Conservation (phyloP, 1,140 invertebrate species). For the Drosophila repletoides region DNA sequence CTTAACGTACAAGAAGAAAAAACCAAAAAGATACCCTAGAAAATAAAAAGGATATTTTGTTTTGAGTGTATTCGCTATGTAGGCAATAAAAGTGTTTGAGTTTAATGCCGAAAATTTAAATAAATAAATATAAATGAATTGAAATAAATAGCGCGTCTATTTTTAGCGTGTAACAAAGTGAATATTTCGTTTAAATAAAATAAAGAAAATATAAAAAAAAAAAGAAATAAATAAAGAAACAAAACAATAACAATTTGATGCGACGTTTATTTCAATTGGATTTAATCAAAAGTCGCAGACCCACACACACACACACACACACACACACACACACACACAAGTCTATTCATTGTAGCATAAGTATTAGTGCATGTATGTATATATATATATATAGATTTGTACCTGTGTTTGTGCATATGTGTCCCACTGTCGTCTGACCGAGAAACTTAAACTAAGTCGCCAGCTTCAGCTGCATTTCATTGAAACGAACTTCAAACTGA, state of each 20-base stretch:
- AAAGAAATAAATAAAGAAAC: slow-evolving; percentile 2
- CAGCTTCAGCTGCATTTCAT: slow-evolving; percentile 46
- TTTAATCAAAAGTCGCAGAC: slow-evolving; percentile 80
- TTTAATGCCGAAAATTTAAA: too few species aligned
- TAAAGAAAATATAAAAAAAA: slow-evolving; percentile 4
- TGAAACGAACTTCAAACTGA: slow-evolving; percentile 75
- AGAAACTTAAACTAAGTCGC: slow-evolving; percentile 65
- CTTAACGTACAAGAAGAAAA: neutral
- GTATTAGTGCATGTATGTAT: slow-evolving; percentile 23
- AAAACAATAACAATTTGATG: slow-evolving; percentile 36
- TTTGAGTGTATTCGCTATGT: neutral
- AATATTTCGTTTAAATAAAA: neutral
- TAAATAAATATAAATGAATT: neutral
- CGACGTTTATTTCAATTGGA: slow-evolving; percentile 77
- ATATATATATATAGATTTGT: slow-evolving; percentile 5
- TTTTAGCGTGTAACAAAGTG: neutral
- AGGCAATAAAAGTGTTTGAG: slow-evolving; percentile 1
- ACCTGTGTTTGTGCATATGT: slow-evolving; percentile 13
- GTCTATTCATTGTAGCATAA: slow-evolving; percentile 69
- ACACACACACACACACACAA: slow-evolving; percentile 28
- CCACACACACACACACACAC: slow-evolving; percentile 50
- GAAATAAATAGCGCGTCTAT: too few species aligned
- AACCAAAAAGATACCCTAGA: neutral
- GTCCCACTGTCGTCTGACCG: slow-evolving; percentile 61
- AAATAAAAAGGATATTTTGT: neutral